Percentiles rank a stretch among this genome's conserved stretches.
phyloP scores from a whole-genome alignment of 2,888 invertebrate genomes.

The Corythucha ciliata region DNA sequence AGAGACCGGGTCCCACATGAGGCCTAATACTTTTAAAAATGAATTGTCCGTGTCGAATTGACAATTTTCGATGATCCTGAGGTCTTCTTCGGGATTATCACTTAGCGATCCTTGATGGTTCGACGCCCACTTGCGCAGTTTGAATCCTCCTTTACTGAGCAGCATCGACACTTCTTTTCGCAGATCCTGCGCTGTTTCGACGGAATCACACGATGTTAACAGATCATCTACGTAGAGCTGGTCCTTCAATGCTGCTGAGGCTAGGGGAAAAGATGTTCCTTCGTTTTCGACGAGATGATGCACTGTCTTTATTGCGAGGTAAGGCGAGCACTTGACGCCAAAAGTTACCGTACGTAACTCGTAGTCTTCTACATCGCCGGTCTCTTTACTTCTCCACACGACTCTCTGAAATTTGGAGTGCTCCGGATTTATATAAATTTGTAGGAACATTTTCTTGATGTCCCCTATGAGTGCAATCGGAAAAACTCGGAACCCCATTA shows the following conservation, averaged over 20 bases:
- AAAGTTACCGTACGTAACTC: slow-evolving; percentile 29
- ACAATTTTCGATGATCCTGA: no score
- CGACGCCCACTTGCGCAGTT: slow-evolving; percentile 19
- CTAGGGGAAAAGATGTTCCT: slow-evolving; percentile 21
- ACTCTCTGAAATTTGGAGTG: slow-evolving; percentile 33
- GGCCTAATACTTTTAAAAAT: slow-evolving; percentile 27
- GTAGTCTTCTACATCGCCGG: slow-evolving; percentile 18
- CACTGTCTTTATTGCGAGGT: slow-evolving; percentile 26
- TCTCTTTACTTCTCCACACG: slow-evolving; percentile 30
- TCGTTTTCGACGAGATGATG: slow-evolving; percentile 29
- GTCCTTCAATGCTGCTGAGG: slow-evolving; percentile 19
- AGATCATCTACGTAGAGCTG: slow-evolving; percentile 23
- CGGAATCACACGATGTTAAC: slow-evolving; percentile 8
- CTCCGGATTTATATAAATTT: slow-evolving; percentile 20
- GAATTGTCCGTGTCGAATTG: no score
- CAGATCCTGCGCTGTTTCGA: slow-evolving; percentile 10
- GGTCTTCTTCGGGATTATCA: no score
- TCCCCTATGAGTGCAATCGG: slow-evolving; percentile 3
- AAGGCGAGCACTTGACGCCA: slow-evolving; percentile 32
- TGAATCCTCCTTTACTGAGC: slow-evolving; percentile 19
- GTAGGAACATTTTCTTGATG: slow-evolving; percentile 14
- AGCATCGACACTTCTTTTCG: slow-evolving; percentile 16
- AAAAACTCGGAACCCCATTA: slow-evolving; percentile 1
- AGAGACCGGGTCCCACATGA: slow-evolving; percentile 27
- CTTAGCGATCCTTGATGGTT: slow-evolving; percentile 4